Conservation (phyloP, 2,113 vertebrate genomes). For the Platysteira castanea region DNA sequence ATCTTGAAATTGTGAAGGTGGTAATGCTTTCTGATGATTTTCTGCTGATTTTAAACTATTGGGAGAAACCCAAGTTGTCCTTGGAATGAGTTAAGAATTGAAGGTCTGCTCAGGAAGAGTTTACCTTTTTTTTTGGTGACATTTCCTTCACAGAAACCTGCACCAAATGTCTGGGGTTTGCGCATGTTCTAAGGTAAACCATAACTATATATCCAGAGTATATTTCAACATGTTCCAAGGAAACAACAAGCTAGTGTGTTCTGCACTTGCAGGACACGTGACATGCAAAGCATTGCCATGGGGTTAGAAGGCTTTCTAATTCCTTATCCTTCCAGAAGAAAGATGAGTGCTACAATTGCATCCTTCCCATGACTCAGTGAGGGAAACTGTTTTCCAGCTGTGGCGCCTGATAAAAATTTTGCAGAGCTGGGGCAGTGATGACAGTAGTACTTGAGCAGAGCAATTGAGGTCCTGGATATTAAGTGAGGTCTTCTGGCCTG, state of each 20-base stretch:
- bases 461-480: not conserved
- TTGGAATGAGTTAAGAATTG: not conserved
- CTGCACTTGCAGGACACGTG: rapidly evolving
- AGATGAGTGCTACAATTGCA: not conserved
- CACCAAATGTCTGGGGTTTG: not conserved
- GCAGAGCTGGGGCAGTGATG: not conserved
- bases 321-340: not conserved
- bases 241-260: not conserved
- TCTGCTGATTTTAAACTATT: not conserved
- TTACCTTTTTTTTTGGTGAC: not conserved
- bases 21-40: not conserved
- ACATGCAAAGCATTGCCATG: not conserved
- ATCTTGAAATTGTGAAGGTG: not conserved
- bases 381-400: not conserved
- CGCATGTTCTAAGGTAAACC: not conserved
- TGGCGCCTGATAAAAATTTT: not conserved
- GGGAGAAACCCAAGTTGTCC: not conserved
- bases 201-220: not conserved
- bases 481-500: not conserved
- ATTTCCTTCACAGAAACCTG: not conserved
- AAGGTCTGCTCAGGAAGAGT: not conserved
- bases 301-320: not conserved
- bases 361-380: not conserved
- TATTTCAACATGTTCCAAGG: not conserved
- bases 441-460: not conserved